A percentile compares a stretch with the other conserved stretches of the same genome.
Evolutionary conservation across 2,888 invertebrate genomes (phyloP).

Genomic region (Rhopalosiphum nymphaeae): DNA sequence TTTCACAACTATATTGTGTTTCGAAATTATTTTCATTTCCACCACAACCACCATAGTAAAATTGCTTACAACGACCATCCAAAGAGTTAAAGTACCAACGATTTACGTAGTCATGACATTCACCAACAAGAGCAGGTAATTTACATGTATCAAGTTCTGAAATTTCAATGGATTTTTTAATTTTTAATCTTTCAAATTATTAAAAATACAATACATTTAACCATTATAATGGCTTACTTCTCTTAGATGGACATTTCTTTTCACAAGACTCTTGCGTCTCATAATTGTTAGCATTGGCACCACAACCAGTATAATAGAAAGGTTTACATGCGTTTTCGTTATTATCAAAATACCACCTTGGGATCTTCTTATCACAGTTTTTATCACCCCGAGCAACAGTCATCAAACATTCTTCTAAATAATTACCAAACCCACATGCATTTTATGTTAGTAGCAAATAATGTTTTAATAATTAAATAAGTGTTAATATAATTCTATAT

Average conservation of each 20-base stretch:
- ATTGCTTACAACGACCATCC: constrained; percentile 81
- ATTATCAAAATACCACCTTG: constrained; percentile 89
- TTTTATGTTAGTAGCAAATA: constrained; percentile 53
- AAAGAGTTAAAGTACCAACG: constrained; percentile 88
- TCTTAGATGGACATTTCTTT: constrained; percentile 81
- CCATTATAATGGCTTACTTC: constrained; percentile 76
- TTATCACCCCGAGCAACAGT: constrained; percentile 78
- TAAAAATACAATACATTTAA: constrained; percentile 26
- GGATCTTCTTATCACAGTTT: constrained; percentile 81
- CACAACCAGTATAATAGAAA: constrained; percentile 94
- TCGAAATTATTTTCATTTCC: constrained; percentile 91
- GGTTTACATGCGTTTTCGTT: constrained; percentile 88
- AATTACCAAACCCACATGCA: constrained; percentile 59
- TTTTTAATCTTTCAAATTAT: not conserved
- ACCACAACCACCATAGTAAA: constrained; percentile 91
- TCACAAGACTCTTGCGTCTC: constrained; percentile 81
- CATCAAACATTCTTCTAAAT: constrained; percentile 82
- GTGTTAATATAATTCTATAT: constrained; percentile 56
- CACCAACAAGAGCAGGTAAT: constrained; percentile 82
- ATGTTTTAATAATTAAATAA: not conserved
- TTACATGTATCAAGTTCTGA: constrained; percentile 80
- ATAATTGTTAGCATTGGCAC: constrained; percentile 90
- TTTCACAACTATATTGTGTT: constrained; percentile 77
- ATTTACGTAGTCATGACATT: constrained; percentile 81
- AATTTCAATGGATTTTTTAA: constrained; percentile 16